phyloP scores from a whole-genome alignment of 2,888 invertebrate genomes.

The Calephelis perditalis region DNA sequence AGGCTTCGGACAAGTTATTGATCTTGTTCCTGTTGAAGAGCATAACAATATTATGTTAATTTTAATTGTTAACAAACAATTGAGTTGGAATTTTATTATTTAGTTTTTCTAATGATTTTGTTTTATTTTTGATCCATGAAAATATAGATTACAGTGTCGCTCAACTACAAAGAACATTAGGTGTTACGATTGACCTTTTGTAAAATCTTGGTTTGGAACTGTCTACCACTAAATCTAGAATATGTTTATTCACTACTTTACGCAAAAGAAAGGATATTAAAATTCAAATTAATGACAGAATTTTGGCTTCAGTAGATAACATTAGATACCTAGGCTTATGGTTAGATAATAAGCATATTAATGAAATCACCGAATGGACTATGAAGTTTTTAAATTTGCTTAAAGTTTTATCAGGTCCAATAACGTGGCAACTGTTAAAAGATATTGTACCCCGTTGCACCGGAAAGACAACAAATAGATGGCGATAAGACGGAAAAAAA shows the following conservation, averaged over 20 bases:
- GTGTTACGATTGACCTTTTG: too few relatives aligned
- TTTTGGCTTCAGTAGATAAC: conserved; percentile 14
- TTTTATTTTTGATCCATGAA: too few relatives aligned
- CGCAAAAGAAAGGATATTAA: neutral
- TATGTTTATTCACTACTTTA: conserved; percentile 25
- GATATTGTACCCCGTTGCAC: too few relatives aligned
- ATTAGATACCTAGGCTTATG: conserved; percentile 24
- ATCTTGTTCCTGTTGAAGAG: conserved; percentile 66
- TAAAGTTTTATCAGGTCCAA: conserved; percentile 4
- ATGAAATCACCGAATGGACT: conserved; percentile 19
- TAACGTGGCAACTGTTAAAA: too few relatives aligned
- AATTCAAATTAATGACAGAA: conserved; percentile 15
- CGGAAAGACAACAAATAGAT: too few relatives aligned
- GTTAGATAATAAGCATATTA: conserved; percentile 27
- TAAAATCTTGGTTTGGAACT: conserved; percentile 19
- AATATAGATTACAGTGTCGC: too few relatives aligned
- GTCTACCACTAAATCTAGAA: conserved; percentile 24
- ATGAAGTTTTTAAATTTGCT: conserved; percentile 14
- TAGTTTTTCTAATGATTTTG: too few relatives aligned
- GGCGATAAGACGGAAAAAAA: too few relatives aligned
- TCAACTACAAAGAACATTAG: too few relatives aligned
- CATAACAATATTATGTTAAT: too few relatives aligned
- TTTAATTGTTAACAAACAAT: too few relatives aligned
- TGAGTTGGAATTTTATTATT: too few relatives aligned
- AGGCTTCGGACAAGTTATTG: conserved; percentile 83